phyloP scores from a whole-genome alignment of 1,140 invertebrate species.

The Pomacea maculata region DNA sequence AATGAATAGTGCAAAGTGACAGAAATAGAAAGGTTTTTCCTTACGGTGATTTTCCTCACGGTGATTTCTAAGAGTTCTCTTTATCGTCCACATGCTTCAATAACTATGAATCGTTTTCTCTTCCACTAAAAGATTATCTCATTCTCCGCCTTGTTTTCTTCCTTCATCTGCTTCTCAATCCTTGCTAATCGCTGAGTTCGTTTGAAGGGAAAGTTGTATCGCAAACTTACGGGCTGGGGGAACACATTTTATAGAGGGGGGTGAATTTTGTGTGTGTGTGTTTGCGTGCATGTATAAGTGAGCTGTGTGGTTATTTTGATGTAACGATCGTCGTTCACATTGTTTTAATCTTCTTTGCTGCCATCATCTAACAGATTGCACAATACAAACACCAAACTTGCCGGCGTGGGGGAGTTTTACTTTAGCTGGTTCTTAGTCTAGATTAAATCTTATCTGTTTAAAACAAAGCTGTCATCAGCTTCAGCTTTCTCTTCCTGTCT shows the following conservation, averaged over 20 bases:
- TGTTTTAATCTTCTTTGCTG: too few relatives aligned
- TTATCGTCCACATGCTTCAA: too few relatives aligned
- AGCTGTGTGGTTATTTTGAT: not conserved
- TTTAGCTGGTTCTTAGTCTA: too few relatives aligned
- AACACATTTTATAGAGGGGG: not conserved
- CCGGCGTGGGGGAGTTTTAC: too few relatives aligned
- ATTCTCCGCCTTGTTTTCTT: not conserved
- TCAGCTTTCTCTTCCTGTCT: too few relatives aligned
- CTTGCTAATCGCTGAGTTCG: not conserved
- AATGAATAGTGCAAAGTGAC: not conserved
- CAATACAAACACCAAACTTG: too few relatives aligned
- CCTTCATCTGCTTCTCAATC: not conserved
- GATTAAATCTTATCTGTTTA: too few relatives aligned
- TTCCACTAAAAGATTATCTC: not conserved
- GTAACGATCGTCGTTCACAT: too few relatives aligned
- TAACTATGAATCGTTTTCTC: not conserved
- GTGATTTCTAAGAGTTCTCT: too few relatives aligned
- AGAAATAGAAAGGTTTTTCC: not conserved
- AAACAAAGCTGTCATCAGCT: too few relatives aligned
- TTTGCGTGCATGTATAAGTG: slow-evolving; percentile 8
- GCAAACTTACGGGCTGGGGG: not conserved
- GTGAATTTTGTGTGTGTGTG: not conserved
- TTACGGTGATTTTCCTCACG: too few relatives aligned
- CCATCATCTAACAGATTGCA: too few relatives aligned
- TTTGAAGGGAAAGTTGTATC: not conserved